phyloP scores from a whole-genome alignment of 2,113 vertebrate species.

The Carassius carassius region DNA sequence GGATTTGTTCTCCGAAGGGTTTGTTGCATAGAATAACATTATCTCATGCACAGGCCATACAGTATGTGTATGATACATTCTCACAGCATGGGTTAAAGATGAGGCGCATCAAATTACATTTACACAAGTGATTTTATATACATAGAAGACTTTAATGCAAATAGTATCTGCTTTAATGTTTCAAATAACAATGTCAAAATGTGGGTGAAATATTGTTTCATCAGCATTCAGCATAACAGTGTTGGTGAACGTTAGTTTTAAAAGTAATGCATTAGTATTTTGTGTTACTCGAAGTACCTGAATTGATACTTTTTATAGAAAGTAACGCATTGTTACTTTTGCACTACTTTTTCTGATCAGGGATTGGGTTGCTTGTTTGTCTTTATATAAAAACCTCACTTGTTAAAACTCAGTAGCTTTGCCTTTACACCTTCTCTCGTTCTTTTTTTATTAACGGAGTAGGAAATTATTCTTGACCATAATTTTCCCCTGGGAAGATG shows the following conservation, averaged over 20 bases:
- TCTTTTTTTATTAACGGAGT: conserved; percentile 7
- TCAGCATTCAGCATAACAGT: too few species aligned
- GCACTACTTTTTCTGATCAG: background rate
- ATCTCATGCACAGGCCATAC: conserved; percentile 28
- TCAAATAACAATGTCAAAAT: background rate
- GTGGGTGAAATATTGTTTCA: too few species aligned
- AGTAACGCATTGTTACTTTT: background rate
- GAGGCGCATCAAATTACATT: background rate
- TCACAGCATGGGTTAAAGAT: background rate
- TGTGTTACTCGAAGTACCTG: too few species aligned
- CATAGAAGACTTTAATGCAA: background rate
- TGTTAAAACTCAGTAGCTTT: background rate
- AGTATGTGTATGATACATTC: background rate
- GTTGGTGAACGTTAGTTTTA: background rate
- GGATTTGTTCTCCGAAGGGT: conserved; percentile 38
- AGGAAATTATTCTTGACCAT: conserved; percentile 18
- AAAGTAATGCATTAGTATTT: background rate
- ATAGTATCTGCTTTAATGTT: background rate
- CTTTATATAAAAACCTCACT: background rate
- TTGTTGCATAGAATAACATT: conserved; percentile 46
- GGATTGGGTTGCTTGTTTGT: background rate
- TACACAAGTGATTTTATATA: background rate
- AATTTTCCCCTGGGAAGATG: conserved; percentile 24
- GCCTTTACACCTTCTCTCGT: background rate
- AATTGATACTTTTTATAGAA: too few species aligned